A percentile compares a stretch with the other conserved stretches of the same genome.
phyloP scores from a whole-genome alignment of 2,113 vertebrate genomes.

The Edolisoma coerulescens region DNA sequence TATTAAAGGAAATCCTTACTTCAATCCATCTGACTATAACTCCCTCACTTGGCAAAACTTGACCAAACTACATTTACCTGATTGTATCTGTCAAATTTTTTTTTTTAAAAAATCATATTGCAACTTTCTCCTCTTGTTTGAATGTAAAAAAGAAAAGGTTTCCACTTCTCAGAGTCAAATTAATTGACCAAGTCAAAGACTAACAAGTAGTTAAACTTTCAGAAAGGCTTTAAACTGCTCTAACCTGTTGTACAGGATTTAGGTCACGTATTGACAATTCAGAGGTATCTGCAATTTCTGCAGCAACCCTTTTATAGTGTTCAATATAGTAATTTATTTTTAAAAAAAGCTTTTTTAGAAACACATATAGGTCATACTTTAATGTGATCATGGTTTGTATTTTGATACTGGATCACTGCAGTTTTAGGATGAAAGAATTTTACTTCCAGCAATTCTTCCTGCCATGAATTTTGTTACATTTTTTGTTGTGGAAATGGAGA shows the following conservation, averaged over 20 bases:
- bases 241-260: not conserved
- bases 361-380: not conserved
- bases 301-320: not conserved
- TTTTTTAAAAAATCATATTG: not conserved
- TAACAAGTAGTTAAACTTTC: not conserved
- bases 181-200: not conserved
- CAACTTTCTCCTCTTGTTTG: not conserved
- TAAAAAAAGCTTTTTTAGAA: not conserved
- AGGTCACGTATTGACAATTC: not conserved
- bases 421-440: not conserved
- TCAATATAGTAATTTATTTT: not conserved
- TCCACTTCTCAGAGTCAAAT: not conserved
- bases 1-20: not conserved
- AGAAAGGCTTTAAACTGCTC: not conserved
- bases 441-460: not conserved
- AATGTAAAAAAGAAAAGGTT: not conserved
- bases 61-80: not conserved
- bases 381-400: not conserved
- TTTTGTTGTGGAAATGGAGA: not conserved
- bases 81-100: not conserved
- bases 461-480: not conserved
- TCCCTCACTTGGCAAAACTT: not conserved
- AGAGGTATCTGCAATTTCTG: not conserved
- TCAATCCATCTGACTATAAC: not conserved
- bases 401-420: not conserved